phyloP scores from a whole-genome alignment of 2,113 vertebrate species.

The Tyrannus savana region DNA sequence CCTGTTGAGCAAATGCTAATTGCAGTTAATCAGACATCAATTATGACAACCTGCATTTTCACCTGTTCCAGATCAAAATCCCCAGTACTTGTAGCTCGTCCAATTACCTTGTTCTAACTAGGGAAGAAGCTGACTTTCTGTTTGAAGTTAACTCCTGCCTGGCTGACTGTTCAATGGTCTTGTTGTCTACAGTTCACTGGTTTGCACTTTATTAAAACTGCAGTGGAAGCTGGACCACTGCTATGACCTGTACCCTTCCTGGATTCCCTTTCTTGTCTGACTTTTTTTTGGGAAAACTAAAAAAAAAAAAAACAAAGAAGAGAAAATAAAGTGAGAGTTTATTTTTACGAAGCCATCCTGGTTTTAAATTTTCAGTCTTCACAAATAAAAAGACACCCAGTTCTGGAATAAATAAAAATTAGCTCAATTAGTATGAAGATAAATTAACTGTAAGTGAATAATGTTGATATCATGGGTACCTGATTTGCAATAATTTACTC shows the following conservation, averaged over 20 bases:
- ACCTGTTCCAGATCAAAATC: slow-evolving; percentile 53
- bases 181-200: not conserved
- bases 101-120: not conserved
- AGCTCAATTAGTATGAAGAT: not conserved
- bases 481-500: not conserved
- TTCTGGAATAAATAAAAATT: not conserved
- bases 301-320: not conserved
- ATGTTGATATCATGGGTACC: not conserved
- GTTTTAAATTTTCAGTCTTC: not conserved
- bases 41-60: slow-evolving; percentile 42
- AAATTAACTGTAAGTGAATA: not conserved
- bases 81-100: not conserved
- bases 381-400: not conserved
- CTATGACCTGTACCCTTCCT: not conserved
- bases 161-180: not conserved
- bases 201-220: not conserved
- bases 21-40: slow-evolving; percentile 58
- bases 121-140: not conserved
- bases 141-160: not conserved
- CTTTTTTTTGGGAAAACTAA: not conserved
- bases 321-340: not conserved
- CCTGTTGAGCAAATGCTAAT: not conserved
- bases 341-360: not conserved
- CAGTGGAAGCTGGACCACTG: not conserved
- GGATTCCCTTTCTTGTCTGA: not conserved